phyloP scores from a whole-genome alignment of 2,888 invertebrate genomes.

The Linnaemya vulpina region DNA sequence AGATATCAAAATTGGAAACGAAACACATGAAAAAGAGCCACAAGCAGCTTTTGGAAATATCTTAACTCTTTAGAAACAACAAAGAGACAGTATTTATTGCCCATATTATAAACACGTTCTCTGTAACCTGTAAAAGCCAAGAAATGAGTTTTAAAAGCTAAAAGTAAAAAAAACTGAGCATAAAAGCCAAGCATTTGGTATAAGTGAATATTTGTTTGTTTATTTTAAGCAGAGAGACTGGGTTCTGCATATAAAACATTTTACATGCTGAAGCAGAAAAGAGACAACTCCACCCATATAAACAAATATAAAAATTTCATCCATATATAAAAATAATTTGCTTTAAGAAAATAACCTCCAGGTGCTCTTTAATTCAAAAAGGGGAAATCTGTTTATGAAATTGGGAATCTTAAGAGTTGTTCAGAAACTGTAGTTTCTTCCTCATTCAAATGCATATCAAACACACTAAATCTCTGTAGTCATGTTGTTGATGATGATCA shows the following conservation, averaged over 20 bases:
- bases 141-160: conserved; percentile 22
- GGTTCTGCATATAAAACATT: not conserved
- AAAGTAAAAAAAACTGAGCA: conserved; percentile 5
- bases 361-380: conserved; percentile 57
- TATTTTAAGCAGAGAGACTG: conserved; percentile 35
- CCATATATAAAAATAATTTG: not conserved
- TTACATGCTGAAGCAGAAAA: conserved; percentile 50
- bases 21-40: conserved; percentile 60
- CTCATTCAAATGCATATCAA: conserved; percentile 13
- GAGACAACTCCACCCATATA: conserved; percentile 73
- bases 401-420: conserved; percentile 51
- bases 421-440: not conserved
- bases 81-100: conserved; percentile 52
- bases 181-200: conserved; percentile 38
- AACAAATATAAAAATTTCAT: conserved; percentile 15
- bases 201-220: conserved; percentile 1
- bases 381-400: conserved; percentile 42
- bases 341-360: conserved; percentile 35
- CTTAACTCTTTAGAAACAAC: conserved; percentile 4
- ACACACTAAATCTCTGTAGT: conserved; percentile 57
- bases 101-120: conserved; percentile 31
- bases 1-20: conserved; percentile 58
- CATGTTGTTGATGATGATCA: conserved; percentile 29
- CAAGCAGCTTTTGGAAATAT: conserved; percentile 17
- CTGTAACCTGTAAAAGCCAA: conserved; percentile 54